A percentile compares a stretch with the other conserved stretches of the same genome.
Evolutionary conservation across 2,888 invertebrate species (phyloP).

Genomic region (Harpagoxenus sublaevis): DNA sequence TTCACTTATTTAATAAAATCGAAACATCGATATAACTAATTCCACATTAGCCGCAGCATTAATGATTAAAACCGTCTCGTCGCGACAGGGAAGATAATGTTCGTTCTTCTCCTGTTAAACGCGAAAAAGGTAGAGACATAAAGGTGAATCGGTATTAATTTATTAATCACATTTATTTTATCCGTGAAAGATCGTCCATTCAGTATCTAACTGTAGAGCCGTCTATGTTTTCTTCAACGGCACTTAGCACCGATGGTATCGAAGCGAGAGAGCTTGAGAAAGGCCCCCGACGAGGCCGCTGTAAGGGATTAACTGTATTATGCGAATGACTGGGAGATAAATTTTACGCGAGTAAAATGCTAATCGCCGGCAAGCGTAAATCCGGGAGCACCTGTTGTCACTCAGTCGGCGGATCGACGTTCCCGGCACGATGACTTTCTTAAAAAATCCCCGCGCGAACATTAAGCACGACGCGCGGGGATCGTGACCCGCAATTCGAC

Average conservation of each 20-base stretch:
- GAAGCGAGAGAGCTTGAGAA: constrained; percentile 40
- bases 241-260: constrained; percentile 50
- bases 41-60: background rate
- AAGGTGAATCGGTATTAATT: constrained; percentile 32
- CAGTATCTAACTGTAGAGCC: constrained; percentile 29
- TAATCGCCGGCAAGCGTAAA: constrained; percentile 49
- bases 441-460: constrained; percentile 62
- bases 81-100: background rate
- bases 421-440: constrained; percentile 43
- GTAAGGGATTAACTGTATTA: constrained; percentile 55
- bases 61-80: background rate
- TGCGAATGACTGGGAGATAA: constrained; percentile 48
- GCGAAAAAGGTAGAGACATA: background rate
- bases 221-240: constrained; percentile 34
- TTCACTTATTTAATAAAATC: constrained; percentile 16
- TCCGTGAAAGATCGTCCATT: constrained; percentile 9
- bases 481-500: constrained; percentile 72
- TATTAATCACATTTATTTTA: constrained; percentile 31
- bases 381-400: constrained; percentile 67
- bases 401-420: constrained; percentile 60
- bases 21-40: constrained; percentile 18
- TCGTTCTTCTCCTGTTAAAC: background rate
- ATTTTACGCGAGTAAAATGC: constrained; percentile 53
- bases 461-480: constrained; percentile 64
- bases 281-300: constrained; percentile 18